phyloP scores from a whole-genome alignment of 2,888 invertebrate species.

The Hedychridium roseum region DNA sequence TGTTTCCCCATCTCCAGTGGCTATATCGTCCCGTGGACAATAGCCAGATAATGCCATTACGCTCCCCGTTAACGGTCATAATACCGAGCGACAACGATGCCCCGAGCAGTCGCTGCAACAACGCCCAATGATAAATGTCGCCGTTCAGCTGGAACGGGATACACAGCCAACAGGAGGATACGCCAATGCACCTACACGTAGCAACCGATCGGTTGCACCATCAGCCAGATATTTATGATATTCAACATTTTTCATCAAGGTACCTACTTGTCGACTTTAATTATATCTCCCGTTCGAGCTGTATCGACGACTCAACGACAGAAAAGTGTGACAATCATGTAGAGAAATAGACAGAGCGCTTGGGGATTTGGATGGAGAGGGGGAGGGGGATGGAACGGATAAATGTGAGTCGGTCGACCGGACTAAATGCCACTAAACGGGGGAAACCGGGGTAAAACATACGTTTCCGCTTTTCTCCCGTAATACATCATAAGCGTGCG shows the following conservation, averaged over 20 bases:
- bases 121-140: constrained; percentile 48
- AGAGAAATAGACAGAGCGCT: constrained; percentile 9
- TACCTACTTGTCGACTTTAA: background rate
- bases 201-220: background rate
- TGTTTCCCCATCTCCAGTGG: background rate
- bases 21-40: constrained; percentile 10
- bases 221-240: no score
- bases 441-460: constrained; percentile 57
- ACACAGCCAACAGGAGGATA: constrained; percentile 17
- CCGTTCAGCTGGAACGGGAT: constrained; percentile 33
- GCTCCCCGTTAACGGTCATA: constrained; percentile 46
- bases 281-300: background rate
- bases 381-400: constrained; percentile 31
- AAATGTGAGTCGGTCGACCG: constrained; percentile 52
- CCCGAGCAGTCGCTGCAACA: constrained; percentile 27
- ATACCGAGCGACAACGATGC: constrained; percentile 39
- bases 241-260: background rate
- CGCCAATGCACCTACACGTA: constrained; percentile 4
- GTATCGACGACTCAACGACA: background rate
- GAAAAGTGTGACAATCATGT: background rate
- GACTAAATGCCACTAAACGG: constrained; percentile 57
- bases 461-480: constrained; percentile 54
- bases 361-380: constrained; percentile 7
- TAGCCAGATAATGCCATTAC: constrained; percentile 47
- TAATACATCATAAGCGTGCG: constrained; percentile 54